Base-by-base conservation (phyloP, 2,888 invertebrate species). In the Frankliniella fusca region DNA sequence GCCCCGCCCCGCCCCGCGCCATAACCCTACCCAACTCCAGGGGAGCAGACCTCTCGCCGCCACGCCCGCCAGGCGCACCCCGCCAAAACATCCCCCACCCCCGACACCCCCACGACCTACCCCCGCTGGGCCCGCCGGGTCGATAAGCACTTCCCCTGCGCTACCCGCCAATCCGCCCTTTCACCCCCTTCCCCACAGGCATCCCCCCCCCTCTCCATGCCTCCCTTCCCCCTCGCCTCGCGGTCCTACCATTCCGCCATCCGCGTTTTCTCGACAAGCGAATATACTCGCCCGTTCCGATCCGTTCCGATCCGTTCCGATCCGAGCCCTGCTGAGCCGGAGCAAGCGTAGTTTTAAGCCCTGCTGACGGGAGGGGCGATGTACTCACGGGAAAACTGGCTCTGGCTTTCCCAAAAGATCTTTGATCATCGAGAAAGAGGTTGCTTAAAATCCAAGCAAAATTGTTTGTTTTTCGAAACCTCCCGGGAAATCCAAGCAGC, bases 51-150 rank as follows among this genome's bases (percentile, higher is more conserved):
- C 61, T 18, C 61, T 20, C 61, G n/a, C 70, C 23, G 23, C 70
- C 70, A 23, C 61, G 70, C 23, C 38, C 38, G 38, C 38, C 38
- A 38, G 5, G 5, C 38, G 38, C 38, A 38, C 70, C 70, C 70
- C 70, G 70, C 70, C 70, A 76, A 76, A 76, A 76, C 70, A 76
- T 8, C 23, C 27, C 70, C 70, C 70, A 10, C 70, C 70, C 70
- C 15, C 12, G 54, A 5, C 54, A 20, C 54, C 54, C 54, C 15
- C 54, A 0, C 54, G 18, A 5, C 54, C 54, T 20, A 0, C 54
- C 12, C 54, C 54, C n/a, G n/a, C n/a, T 23, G 9, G 9, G 23
- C 70, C 70, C 70, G 8, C 27, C 27, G 8, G 70, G 70, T 76
- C 70, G 70, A 76, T 76, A 76, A 76, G 70, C 70, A 23, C 70